A percentile compares a stretch with the other conserved stretches of the same genome.
Evolutionary conservation across 2,113 vertebrate species (phyloP).

Genomic region (Probosciger aterrimus): DNA sequence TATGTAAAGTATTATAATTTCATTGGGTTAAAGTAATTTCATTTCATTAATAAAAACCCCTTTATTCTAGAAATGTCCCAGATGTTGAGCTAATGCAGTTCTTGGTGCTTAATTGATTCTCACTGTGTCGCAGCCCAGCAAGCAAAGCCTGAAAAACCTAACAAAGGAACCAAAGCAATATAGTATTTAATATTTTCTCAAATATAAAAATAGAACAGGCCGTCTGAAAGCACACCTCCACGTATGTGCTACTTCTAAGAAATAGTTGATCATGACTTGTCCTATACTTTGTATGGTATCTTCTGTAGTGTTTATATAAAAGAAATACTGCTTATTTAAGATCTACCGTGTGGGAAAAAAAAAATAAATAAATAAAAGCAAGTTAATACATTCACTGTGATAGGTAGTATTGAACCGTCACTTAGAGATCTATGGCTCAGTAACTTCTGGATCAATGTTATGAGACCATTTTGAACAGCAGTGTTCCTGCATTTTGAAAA

Average conservation of each 20-base stretch:
- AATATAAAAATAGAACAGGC: neutral
- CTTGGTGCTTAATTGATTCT: neutral
- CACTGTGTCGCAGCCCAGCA: neutral
- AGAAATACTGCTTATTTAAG: slow-evolving; percentile 16
- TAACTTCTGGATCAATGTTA: neutral
- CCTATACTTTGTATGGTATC: neutral
- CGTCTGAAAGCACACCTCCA: neutral
- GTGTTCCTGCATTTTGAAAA: neutral
- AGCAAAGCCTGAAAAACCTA: neutral
- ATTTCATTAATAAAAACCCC: neutral
- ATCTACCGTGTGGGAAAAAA: neutral
- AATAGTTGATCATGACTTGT: neutral
- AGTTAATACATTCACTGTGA: neutral
- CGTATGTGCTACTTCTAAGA: neutral
- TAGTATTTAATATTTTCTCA: neutral
- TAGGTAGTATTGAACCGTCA: neutral
- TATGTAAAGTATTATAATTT: neutral
- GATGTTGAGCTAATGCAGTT: neutral
- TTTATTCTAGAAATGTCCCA: neutral
- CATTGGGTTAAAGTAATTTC: neutral
- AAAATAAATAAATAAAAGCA: neutral
- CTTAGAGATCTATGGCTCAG: neutral
- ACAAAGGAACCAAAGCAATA: neutral
- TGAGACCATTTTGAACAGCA: neutral
- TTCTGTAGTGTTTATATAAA: neutral